Conservation (phyloP, 1,140 invertebrate species). For the roundworm (Caenorhabditis elegans) region DNA sequence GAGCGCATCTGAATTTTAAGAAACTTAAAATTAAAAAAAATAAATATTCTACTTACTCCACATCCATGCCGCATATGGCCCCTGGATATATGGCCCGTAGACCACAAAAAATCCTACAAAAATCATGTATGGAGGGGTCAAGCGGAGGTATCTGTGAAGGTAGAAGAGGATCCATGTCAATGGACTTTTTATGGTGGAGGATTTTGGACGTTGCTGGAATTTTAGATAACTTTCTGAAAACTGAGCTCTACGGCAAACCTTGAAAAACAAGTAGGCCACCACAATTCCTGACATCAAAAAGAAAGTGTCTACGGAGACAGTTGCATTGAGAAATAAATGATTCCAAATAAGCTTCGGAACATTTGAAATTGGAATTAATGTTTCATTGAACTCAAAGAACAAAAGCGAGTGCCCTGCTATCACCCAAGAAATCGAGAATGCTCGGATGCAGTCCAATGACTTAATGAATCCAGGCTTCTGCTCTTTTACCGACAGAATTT, state of each 20-base stretch:
- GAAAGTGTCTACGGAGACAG: conserved; percentile 42
- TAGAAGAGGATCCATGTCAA: conserved; percentile 47
- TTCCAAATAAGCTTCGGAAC: conserved; percentile 8
- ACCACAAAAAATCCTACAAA: conserved; percentile 58
- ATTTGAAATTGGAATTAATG: too few species aligned
- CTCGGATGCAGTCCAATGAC: conserved; percentile 65
- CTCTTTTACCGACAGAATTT: conserved; percentile 39
- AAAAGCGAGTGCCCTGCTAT: conserved; percentile 61
- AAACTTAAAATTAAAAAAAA: background rate
- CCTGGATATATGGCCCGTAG: conserved; percentile 54
- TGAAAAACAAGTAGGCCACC: conserved; percentile 43
- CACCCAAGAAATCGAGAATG: conserved; percentile 66
- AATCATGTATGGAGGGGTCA: too few species aligned
- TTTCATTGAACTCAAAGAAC: background rate
- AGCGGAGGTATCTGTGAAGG: conserved; percentile 49
- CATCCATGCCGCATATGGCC: conserved; percentile 35
- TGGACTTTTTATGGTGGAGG: background rate
- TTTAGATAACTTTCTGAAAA: background rate
- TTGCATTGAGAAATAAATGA: conserved; percentile 23
- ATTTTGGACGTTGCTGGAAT: background rate
- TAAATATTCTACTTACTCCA: background rate
- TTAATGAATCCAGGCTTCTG: conserved; percentile 20
- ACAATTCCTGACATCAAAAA: conserved; percentile 42
- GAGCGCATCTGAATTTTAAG: too few species aligned
- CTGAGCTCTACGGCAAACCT: background rate